Base-by-base conservation (phyloP, 1,140 invertebrate genomes). In the Araneus ventricosus region DNA sequence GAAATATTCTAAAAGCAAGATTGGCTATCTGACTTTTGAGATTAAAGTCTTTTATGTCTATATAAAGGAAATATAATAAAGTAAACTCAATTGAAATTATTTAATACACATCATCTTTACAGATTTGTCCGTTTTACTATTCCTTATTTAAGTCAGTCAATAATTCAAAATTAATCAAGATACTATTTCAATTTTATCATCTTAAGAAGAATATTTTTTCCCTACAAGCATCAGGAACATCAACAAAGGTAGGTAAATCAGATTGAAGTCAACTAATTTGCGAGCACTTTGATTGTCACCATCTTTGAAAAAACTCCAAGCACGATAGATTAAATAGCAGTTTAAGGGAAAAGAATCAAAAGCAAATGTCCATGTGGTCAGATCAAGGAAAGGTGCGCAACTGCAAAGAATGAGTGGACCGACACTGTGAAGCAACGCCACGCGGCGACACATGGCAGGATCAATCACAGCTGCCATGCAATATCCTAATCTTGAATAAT, bases 391-490 rank as follows among this genome's bases (percentile, higher is more conserved):
- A 14, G 99, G 98, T 17, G 98, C 98, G 7, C 97, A 95, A 52
- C 97, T 95, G 91, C 97, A 99, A 0, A 99, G 96, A 0, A 95
- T 97, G 61, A 97, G 96, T 93, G 99, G 96, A 0, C 96, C 96
- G 4, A 97, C 95, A 7, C 98, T 98, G 95, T 99, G 99, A 41
- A 98, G 96, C 6, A 99, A 95, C 5, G 99, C 97, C 3, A 98
- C 98, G 95, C 97, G 96, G 93, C 98, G 96, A 95, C 99, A 99
- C 57, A 99, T 95, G 24, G 95, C 97, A 39, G 99, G 99, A 96
- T 99, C 96, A 1, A 98, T 98, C 17, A 99, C 98, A 45, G 98
- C 98, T 98, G 99, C 99, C 98, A 99, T 99, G 93, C 98, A 96
- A 95, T 99, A 99, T 0, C 99, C 99, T 86, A 99, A 99, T 88